Evolutionary conservation across 2,113 vertebrate species (phyloP), one percentile per base, ranked within the genome.

Genomic region (Murina feae): DNA sequence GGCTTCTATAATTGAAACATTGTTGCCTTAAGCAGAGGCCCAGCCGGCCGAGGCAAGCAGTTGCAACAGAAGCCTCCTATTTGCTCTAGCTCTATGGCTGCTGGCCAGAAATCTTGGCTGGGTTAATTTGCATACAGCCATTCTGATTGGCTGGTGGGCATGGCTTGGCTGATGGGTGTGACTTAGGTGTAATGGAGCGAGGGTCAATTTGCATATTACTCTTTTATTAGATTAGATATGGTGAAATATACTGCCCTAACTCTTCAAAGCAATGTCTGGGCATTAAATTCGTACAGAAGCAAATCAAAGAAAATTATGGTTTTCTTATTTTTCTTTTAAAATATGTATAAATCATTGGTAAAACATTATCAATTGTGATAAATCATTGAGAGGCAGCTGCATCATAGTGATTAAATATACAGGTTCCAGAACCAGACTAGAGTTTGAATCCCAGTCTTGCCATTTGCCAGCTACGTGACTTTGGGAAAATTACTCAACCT

Each of bases 261-360:
- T 89, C 92, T 78, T 74, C 16, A 55, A 94, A 81, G 37, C 44
- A 81, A 14, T 85, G 49, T 35, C 28, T 95, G 44, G 21, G 9
- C 51, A 66, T 51, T 74, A 74, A 88, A 88, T 90, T 78, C 69
- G 16, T 78, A 37, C 2, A 13, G 42, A 91, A 78, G 14, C 44
- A 74, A 91, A 94, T 9, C 37, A 86, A 95, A 72, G 68, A 68
- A 90, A 96, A 47, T 25, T 60, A 39, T 28, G 16, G 71, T 37
- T 86, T 79, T 42, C 82, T 79, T 63, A 47, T 74, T 58, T 90
- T 92, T 63, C 51, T 86, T 87, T 88, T 74, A 69, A 95, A 83
- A 66, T 75, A 75, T 55, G 71, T 91, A 8, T 75, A 83, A 74
- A 55, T 35, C 63, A 68, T 32, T 14, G 3, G 21, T n/a, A 91